Evolutionary conservation across 2,888 invertebrate species (phyloP).

Genomic region (Drymonia ruficornis): DNA sequence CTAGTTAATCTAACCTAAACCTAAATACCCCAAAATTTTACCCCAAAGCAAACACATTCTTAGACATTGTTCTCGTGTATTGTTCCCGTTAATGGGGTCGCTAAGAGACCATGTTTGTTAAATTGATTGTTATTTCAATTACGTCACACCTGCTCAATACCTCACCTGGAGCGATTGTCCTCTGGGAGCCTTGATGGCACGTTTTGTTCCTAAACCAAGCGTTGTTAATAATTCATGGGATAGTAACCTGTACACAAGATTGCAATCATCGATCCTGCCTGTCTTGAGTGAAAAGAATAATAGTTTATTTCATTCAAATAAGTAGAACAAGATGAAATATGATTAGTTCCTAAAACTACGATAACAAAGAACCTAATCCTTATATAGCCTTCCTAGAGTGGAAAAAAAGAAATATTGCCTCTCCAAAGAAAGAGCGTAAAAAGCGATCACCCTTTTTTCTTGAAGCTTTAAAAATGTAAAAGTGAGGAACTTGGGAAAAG

Average conservation of each 20-base stretch:
- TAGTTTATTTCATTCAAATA: neutral
- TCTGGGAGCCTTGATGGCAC: constrained; percentile 19
- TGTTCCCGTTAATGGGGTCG: constrained; percentile 15
- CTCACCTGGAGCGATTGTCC: constrained; percentile 21
- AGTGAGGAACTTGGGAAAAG: constrained; percentile 25
- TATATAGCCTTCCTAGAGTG: too few species aligned
- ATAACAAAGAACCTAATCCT: too few species aligned
- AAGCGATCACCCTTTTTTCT: constrained; percentile 25
- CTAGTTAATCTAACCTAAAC: too few species aligned
- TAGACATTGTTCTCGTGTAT: constrained; percentile 12
- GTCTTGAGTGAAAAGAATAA: constrained; percentile 7
- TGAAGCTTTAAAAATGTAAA: constrained; percentile 26
- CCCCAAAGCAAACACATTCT: neutral
- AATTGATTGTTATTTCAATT: constrained; percentile 37
- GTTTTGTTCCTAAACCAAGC: constrained; percentile 29
- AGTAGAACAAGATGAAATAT: too few species aligned
- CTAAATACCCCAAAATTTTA: too few species aligned
- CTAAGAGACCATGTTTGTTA: constrained; percentile 17
- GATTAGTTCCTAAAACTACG: too few species aligned
- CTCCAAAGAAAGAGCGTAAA: constrained; percentile 9
- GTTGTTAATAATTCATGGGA: constrained; percentile 23
- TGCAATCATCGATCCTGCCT: constrained; percentile 19
- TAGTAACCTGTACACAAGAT: constrained; percentile 17
- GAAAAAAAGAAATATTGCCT: neutral
- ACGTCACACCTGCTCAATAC: constrained; percentile 16